These are phyloP conservation scores for Sus cebifrons DNA, from an alignment of 2,797 vertebrate genomes.

Conservation along the genomic window DNA sequence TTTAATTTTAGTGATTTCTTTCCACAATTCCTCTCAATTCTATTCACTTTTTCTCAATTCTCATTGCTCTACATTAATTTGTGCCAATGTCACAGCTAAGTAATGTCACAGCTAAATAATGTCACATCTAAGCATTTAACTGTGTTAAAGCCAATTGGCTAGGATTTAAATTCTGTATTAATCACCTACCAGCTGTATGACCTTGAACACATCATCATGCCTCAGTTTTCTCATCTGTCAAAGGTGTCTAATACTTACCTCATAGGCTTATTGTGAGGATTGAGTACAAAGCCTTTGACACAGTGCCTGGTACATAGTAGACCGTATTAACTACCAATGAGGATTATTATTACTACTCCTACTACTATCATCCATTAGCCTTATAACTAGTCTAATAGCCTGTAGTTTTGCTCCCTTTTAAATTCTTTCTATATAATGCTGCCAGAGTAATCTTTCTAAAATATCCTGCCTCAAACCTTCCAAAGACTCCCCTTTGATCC, in stretches of 20 bases:
- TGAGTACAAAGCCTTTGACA: not conserved
- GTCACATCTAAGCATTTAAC: not conserved
- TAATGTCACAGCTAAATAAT: not conserved
- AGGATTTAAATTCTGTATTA: constrained; percentile 3
- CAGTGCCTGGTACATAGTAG: not conserved
- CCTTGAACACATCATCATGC: not conserved
- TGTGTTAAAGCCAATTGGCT: not conserved
- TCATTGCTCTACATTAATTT: not conserved
- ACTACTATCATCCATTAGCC: not conserved
- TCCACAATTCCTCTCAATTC: not conserved
- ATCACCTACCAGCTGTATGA: not conserved
- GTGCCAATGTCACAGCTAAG: not conserved
- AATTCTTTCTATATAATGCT: constrained; percentile 1
- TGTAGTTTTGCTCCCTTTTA: constrained; percentile 54
- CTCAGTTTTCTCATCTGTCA: not conserved
- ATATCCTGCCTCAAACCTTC: not conserved
- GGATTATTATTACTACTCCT: not conserved
- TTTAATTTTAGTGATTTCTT: not conserved
- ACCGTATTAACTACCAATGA: not conserved
- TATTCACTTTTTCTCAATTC: not conserved
- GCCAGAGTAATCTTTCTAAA: constrained; percentile 45
- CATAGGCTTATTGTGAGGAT: not conserved
- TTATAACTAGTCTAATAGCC: constrained; percentile 4
- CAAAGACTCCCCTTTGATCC: not conserved
- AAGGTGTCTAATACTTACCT: not conserved